Evolutionary conservation across 2,797 vertebrate genomes (phyloP).

Genomic region (Anolis apletophallus): DNA sequence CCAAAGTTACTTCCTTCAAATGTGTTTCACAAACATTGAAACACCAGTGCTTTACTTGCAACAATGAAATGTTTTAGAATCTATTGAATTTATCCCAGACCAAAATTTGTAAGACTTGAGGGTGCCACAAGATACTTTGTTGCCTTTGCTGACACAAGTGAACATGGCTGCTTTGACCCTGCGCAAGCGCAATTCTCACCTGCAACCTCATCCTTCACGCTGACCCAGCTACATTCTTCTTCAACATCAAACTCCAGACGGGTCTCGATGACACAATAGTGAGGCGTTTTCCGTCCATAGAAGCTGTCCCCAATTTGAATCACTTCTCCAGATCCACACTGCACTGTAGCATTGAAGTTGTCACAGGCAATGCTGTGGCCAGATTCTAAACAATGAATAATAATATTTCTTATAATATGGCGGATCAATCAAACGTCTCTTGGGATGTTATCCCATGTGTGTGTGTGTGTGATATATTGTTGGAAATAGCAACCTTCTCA

Average conservation of each 20-base stretch:
- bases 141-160: neutral
- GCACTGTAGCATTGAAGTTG: conserved; percentile 86
- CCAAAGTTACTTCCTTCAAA: neutral
- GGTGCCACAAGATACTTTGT: too few species aligned
- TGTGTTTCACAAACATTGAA: neutral
- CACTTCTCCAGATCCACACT: conserved; percentile 91
- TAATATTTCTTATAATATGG: neutral
- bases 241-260: conserved; percentile 55
- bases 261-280: conserved; percentile 82
- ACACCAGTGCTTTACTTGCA: too few species aligned
- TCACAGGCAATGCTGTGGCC: conserved; percentile 85
- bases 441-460: too few species aligned
- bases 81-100: too few species aligned
- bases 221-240: conserved; percentile 87
- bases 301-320: conserved; percentile 87
- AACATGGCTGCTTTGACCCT: too few species aligned
- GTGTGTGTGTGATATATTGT: too few species aligned
- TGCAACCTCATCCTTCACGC: conserved; percentile 84
- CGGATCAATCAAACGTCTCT: too few species aligned
- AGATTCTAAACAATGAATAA: conserved; percentile 76
- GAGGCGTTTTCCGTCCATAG: conserved; percentile 86
- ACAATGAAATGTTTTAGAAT: too few species aligned
- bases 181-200: conserved; percentile 74
- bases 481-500: too few species aligned
- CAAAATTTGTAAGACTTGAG: too few species aligned